These are phyloP conservation scores for Hemistola chrysoprasaria DNA, from an alignment of 2,888 invertebrate genomes.

Conservation along the genomic window DNA sequence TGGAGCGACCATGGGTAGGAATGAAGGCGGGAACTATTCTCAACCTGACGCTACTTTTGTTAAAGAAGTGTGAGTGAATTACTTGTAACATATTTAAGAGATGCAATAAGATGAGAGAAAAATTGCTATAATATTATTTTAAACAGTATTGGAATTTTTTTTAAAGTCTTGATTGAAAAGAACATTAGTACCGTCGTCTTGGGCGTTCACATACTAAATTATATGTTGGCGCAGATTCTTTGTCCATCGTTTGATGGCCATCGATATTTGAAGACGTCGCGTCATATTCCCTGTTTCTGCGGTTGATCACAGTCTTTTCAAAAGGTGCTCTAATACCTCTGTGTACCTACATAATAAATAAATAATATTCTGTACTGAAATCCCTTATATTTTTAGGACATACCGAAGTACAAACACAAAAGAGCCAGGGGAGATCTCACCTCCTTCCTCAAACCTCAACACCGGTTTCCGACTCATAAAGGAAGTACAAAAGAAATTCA, in stretches of 20 bases:
- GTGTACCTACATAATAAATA: too few relatives aligned
- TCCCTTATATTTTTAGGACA: constrained; percentile 82
- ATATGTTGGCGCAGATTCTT: too few relatives aligned
- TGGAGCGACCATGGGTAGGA: constrained; percentile 96
- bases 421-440: constrained; percentile 96
- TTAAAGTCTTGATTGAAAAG: too few relatives aligned
- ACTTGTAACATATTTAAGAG: background rate
- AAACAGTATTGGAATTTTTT: background rate
- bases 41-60: constrained; percentile 98
- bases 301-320: too few relatives aligned
- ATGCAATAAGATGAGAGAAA: background rate
- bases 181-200: too few relatives aligned
- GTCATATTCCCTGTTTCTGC: too few relatives aligned
- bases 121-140: background rate
- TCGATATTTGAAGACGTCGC: too few relatives aligned
- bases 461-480: constrained; percentile 99
- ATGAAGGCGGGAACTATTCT: constrained; percentile 94
- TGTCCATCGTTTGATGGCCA: too few relatives aligned
- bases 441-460: constrained; percentile 97
- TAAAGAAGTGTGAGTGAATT: constrained; percentile 94
- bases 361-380: too few relatives aligned
- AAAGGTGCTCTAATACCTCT: too few relatives aligned
- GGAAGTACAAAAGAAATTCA: constrained; percentile 99
- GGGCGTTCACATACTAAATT: too few relatives aligned
- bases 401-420: constrained; percentile 98